A percentile compares a stretch with the other conserved stretches of the same genome.
Conservation (phyloP, 1,140 invertebrate species). For the Acromyrmex heyeri region DNA sequence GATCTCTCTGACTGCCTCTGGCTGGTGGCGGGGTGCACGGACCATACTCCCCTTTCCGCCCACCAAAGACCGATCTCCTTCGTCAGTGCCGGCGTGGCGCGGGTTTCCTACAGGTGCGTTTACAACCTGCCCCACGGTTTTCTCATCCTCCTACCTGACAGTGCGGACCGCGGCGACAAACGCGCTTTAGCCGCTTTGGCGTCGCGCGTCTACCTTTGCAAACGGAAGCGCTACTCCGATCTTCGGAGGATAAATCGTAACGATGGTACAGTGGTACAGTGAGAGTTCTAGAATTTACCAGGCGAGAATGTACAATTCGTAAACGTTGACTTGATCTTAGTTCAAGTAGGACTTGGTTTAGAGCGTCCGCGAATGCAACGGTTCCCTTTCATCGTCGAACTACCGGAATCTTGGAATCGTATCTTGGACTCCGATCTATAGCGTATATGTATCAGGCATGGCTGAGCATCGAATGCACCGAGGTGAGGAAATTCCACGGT, state of each 20-base stretch:
- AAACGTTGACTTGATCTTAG: background rate
- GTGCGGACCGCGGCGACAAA: slow-evolving; percentile 4
- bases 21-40: slow-evolving; percentile 81
- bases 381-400: background rate
- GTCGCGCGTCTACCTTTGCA: background rate
- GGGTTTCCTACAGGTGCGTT: slow-evolving; percentile 72
- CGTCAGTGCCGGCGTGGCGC: slow-evolving; percentile 78
- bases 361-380: too few relatives aligned
- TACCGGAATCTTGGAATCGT: slow-evolving; percentile 1
- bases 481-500: slow-evolving; percentile 51
- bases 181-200: background rate
- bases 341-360: background rate
- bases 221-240: background rate
- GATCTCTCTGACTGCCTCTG: slow-evolving; percentile 83
- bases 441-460: background rate
- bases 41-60: slow-evolving; percentile 74
- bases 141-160: slow-evolving; percentile 43
- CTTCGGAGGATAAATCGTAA: background rate
- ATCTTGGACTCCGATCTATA: background rate
- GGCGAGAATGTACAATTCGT: background rate
- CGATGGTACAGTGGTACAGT: background rate
- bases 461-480: background rate
- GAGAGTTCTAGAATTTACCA: background rate
- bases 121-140: slow-evolving; percentile 72
- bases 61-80: slow-evolving; percentile 74